Conservation (phyloP, 2,888 invertebrate species). For the Plebejus argus region DNA sequence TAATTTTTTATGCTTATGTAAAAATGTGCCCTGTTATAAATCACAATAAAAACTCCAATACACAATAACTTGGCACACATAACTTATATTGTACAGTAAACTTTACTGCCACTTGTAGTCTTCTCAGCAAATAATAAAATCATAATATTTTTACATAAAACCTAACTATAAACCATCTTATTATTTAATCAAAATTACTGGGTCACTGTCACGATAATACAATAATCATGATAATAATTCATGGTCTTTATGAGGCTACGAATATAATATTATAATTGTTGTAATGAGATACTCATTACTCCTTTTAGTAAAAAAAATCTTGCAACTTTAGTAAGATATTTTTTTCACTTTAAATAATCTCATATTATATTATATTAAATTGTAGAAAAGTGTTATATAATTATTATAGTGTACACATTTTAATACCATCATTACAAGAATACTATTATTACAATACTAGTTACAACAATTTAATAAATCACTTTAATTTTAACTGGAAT, state of each 20-base stretch:
- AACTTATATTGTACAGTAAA: not conserved
- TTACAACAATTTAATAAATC: not conserved
- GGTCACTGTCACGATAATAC: not conserved
- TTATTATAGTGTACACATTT: too few species aligned
- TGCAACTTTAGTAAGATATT: too few species aligned
- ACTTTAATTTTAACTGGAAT: not conserved
- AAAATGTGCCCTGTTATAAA: not conserved
- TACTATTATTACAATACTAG: not conserved
- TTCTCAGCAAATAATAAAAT: constrained; percentile 12
- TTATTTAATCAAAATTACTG: not conserved
- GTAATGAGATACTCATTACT: too few species aligned
- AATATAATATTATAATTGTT: too few species aligned
- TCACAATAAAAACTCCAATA: constrained; percentile 14
- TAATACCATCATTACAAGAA: too few species aligned
- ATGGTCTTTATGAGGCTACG: too few species aligned
- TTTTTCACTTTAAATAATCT: too few species aligned
- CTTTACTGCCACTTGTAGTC: not conserved
- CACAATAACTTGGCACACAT: constrained; percentile 14
- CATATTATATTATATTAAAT: too few species aligned
- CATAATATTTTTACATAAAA: not conserved
- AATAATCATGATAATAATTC: not conserved
- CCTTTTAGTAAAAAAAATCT: too few species aligned
- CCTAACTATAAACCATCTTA: not conserved
- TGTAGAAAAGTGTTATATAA: too few species aligned
- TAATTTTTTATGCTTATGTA: not conserved